Conservation (phyloP, 1,140 invertebrate genomes). For the Lepidotrigona ventralis region DNA sequence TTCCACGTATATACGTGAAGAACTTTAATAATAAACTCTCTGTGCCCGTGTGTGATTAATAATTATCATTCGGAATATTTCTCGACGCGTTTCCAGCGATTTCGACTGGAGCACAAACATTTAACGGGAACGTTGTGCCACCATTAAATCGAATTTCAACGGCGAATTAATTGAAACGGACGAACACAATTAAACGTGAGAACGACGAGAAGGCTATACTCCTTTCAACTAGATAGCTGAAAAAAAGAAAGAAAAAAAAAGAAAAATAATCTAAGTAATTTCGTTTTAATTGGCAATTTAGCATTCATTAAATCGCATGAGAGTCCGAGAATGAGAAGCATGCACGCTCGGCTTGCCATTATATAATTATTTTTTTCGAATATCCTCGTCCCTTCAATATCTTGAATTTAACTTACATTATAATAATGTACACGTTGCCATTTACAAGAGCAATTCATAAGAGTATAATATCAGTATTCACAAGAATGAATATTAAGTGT, state of each 20-base stretch:
- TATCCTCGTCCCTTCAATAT: neutral
- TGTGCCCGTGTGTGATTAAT: neutral
- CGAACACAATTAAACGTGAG: constrained; percentile 13
- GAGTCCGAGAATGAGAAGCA: neutral
- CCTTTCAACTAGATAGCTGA: constrained; percentile 2
- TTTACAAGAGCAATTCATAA: neutral
- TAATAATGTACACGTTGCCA: too few relatives aligned
- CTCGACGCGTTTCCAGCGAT: neutral
- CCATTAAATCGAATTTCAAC: constrained; percentile 1
- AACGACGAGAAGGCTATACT: neutral
- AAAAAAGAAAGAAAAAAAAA: neutral
- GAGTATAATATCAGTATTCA: neutral
- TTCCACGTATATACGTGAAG: neutral
- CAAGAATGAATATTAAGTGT: neutral
- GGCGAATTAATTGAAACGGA: constrained; percentile 18
- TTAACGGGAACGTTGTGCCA: neutral
- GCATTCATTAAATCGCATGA: constrained; percentile 4
- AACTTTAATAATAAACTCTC: constrained; percentile 5
- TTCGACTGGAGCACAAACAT: neutral
- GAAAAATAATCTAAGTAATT: neutral
- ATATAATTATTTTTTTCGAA: neutral
- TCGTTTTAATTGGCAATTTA: constrained; percentile 8
- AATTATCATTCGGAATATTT: neutral
- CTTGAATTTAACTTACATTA: neutral
- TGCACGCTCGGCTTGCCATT: neutral